Base-by-base conservation (phyloP, 2,888 invertebrate genomes). In the Brachyptera putata region DNA sequence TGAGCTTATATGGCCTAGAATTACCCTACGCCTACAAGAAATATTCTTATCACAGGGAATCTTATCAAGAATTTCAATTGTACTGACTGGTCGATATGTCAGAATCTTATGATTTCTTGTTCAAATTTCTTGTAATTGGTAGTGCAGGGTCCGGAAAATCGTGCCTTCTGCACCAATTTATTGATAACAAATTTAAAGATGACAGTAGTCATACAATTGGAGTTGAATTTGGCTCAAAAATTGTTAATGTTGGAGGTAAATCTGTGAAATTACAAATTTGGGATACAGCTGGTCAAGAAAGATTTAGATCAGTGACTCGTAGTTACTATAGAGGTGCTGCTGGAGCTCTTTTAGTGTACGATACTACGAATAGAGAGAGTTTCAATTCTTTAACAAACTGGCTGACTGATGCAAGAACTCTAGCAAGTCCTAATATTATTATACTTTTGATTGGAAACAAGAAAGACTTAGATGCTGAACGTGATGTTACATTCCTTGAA, bases 191-290 rank as follows among this genome's bases (percentile, higher is more conserved):
- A 81, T 91, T 90, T 72, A 90, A 89, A 77, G 86, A 86, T 72
- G 89, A 89, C 70, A 84, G 89, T 70, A 88, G 87, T 68, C 90
- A 91, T 73, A 91, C 90, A 39, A 90, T 91, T 70, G 91, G 91
- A 43, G 91, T 91, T 49, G 91, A 91, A 73, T 91, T 91, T 79
- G 91, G 90, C n/a, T 89, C 89, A 2, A 87, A 89, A 74, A 86
- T 91, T 67, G 83, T 90, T 1, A 88, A 86, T 73, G 87, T 90
- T 64, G 89, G 88, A 14, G 89, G 89, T 0, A 89, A 89, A 75
- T 85, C 86, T 4, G 89, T 90, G 1, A 91, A 91, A 73, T 75
- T 91, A 63, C 91, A 91, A 75, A 87, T 87, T 70, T 87, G 87
- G 87, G 87, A 87, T 68, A 87, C 86, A 41, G 76, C 76, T 41